phyloP scores from a whole-genome alignment of 2,797 vertebrate species.

The Lagodon rhomboides region DNA sequence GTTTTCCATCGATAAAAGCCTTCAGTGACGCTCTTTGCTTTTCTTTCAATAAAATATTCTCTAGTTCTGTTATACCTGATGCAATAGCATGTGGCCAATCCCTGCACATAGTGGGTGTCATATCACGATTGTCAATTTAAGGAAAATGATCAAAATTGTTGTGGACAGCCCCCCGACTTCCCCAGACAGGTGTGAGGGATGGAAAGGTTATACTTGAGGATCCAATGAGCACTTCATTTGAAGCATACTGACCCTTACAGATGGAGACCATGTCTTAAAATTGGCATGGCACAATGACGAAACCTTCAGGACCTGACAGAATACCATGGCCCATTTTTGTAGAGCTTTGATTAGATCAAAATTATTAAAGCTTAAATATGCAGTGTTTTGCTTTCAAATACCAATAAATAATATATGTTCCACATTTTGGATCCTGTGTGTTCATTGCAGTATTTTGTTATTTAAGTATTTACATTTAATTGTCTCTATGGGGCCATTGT shows the following conservation, averaged over 20 bases:
- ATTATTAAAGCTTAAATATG: background rate
- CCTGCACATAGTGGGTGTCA: background rate
- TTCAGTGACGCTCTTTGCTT: too few relatives aligned
- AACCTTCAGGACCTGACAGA: background rate
- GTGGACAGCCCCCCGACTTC: background rate
- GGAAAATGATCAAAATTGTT: background rate
- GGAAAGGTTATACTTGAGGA: background rate
- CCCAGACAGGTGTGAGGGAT: background rate
- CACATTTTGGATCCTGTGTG: background rate
- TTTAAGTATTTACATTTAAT: background rate
- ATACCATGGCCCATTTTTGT: background rate
- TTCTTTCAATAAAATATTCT: too few relatives aligned
- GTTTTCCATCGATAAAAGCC: too few relatives aligned
- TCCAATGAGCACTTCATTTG: background rate
- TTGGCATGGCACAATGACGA: background rate
- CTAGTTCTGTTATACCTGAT: too few relatives aligned
- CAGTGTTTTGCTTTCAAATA: slow-evolving; percentile 5
- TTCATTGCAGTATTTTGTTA: background rate
- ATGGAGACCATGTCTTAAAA: background rate
- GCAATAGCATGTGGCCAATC: background rate
- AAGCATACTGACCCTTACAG: background rate
- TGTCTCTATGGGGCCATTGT: background rate
- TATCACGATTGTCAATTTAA: background rate
- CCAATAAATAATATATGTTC: slow-evolving; percentile 14
- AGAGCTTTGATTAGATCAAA: background rate